Evolutionary conservation across 2,888 invertebrate genomes (phyloP).

Genomic region (Anthophora plumipes): DNA sequence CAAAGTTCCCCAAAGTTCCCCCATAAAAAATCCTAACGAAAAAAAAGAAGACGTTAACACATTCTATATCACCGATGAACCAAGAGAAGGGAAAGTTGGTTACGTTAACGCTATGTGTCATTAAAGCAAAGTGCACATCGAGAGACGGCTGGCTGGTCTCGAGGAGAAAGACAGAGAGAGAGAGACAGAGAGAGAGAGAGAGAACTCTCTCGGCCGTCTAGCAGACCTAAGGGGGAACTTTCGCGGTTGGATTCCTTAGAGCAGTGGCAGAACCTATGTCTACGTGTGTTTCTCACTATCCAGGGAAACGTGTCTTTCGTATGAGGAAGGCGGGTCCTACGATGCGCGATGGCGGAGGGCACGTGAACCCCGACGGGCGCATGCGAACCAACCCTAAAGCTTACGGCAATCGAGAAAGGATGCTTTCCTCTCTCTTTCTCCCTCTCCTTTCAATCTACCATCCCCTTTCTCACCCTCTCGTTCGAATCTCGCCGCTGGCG

Average conservation of each 20-base stretch:
- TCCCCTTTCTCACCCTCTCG: slow-evolving; percentile 45
- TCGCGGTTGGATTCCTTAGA: slow-evolving; percentile 67
- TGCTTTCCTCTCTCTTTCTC: slow-evolving; percentile 35
- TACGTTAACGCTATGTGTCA: slow-evolving; percentile 24
- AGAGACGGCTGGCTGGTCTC: background rate
- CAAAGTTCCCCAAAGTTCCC: too few species aligned
- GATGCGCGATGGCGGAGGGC: slow-evolving; percentile 79
- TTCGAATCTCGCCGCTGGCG: slow-evolving; percentile 63
- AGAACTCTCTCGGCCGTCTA: slow-evolving; percentile 53
- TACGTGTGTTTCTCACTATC: slow-evolving; percentile 73
- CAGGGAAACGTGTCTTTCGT: slow-evolving; percentile 72
- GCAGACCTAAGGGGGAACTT: slow-evolving; percentile 63
- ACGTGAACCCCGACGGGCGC: slow-evolving; percentile 79
- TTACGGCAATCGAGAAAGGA: slow-evolving; percentile 71
- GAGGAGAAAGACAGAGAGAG: slow-evolving; percentile 4
- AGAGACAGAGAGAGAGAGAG: slow-evolving; percentile 3
- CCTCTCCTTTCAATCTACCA: slow-evolving; percentile 31
- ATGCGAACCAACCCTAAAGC: slow-evolving; percentile 79
- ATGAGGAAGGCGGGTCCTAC: slow-evolving; percentile 79
- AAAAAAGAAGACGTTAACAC: too few species aligned
- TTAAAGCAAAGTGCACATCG: slow-evolving; percentile 5
- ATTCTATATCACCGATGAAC: background rate
- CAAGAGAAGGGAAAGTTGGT: background rate
- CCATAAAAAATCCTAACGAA: too few species aligned
- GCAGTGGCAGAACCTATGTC: slow-evolving; percentile 55